A percentile compares a stretch with the other conserved stretches of the same genome.
Conservation (phyloP, 2,113 vertebrate species). For the Psittacara wagleri region DNA sequence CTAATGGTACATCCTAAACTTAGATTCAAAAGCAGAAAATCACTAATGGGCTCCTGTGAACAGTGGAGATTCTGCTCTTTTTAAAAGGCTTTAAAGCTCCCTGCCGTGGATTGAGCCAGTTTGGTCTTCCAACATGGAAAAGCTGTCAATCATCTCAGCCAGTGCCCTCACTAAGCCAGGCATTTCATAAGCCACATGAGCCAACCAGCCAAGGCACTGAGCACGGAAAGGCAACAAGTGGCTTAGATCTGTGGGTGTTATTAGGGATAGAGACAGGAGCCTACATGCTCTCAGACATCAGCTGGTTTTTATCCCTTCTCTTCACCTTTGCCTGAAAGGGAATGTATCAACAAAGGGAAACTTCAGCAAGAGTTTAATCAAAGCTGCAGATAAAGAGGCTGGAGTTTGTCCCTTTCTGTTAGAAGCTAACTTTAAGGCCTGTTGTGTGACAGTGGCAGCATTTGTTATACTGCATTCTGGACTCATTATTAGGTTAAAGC, state of each 20-base stretch:
- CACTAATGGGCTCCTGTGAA: conserved; percentile 34
- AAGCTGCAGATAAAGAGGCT: background rate
- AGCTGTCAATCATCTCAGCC: background rate
- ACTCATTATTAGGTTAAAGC: background rate
- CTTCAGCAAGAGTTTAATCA: conserved; percentile 22
- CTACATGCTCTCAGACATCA: background rate
- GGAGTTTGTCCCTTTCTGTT: background rate
- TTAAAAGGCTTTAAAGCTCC: background rate
- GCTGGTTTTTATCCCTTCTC: background rate
- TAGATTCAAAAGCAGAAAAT: background rate
- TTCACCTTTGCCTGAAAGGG: background rate
- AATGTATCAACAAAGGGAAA: background rate
- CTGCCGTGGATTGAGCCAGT: background rate
- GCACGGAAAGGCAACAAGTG: background rate
- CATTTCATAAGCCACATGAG: background rate
- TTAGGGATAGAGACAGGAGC: background rate
- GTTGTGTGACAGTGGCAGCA: background rate
- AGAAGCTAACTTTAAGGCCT: background rate
- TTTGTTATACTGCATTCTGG: background rate
- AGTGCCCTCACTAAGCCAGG: background rate
- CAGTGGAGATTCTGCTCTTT: background rate
- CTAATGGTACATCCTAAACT: background rate
- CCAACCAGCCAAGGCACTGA: background rate
- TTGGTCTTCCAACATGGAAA: background rate
- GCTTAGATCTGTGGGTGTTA: background rate